Conservation (phyloP, 2,888 invertebrate genomes). For the Poecilus cupreus region DNA sequence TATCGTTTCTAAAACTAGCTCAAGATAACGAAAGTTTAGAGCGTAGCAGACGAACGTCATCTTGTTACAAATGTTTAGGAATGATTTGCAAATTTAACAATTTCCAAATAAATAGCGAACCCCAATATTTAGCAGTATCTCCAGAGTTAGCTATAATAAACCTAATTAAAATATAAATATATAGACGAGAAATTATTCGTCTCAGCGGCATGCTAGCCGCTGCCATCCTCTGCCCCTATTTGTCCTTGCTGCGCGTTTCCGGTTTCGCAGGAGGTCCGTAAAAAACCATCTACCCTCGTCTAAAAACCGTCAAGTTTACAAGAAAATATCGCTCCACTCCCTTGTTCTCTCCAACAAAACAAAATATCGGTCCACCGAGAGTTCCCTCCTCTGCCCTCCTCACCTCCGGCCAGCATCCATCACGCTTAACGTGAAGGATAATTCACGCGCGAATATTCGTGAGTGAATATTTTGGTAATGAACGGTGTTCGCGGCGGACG, state of each 20-base stretch:
- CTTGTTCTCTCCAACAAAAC: constrained; percentile 14
- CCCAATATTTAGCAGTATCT: too few relatives aligned
- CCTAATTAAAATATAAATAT: too few relatives aligned
- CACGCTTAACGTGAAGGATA: not conserved
- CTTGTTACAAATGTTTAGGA: too few relatives aligned
- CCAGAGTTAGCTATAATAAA: too few relatives aligned
- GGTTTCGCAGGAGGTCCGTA: constrained; percentile 1
- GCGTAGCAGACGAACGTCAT: too few relatives aligned
- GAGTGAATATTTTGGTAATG: constrained; percentile 33
- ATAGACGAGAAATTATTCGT: too few relatives aligned
- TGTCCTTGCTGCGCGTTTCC: not conserved
- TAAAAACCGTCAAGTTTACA: constrained; percentile 46
- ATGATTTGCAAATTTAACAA: too few relatives aligned
- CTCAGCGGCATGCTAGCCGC: too few relatives aligned
- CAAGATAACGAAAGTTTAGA: too few relatives aligned
- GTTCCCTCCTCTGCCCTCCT: not conserved
- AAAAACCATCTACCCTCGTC: not conserved
- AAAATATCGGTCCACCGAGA: constrained; percentile 6
- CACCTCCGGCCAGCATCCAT: not conserved
- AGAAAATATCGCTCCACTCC: constrained; percentile 18
- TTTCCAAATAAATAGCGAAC: too few relatives aligned
- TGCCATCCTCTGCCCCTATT: too few relatives aligned
- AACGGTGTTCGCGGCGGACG: constrained; percentile 19
- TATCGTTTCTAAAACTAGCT: too few relatives aligned
- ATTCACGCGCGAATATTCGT: constrained; percentile 38